Conservation (phyloP, 2,888 invertebrate species). For the Tachystola acroxantha region DNA sequence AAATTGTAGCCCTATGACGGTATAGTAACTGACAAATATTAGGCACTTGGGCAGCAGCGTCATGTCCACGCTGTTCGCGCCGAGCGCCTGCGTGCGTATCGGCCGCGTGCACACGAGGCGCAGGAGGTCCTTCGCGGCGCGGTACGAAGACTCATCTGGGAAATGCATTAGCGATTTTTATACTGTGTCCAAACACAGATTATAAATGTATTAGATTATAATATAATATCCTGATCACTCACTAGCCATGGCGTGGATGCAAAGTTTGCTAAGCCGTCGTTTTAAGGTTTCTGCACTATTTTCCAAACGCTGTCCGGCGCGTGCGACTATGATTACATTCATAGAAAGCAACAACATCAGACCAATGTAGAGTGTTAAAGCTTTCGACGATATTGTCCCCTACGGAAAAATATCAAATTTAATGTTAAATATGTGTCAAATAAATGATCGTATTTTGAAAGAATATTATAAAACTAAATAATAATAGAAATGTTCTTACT, state of each 20-base stretch:
- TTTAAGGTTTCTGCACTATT: conserved; percentile 22
- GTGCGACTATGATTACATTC: conserved; percentile 22
- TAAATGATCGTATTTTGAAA: too few species aligned
- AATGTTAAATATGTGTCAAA: too few species aligned
- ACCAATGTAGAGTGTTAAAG: background rate
- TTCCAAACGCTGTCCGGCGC: conserved; percentile 28
- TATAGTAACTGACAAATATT: conserved; percentile 38
- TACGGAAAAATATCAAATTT: too few species aligned
- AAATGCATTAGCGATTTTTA: too few species aligned
- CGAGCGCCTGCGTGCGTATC: conserved; percentile 28
- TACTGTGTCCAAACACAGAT: too few species aligned
- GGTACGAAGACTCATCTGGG: conserved; percentile 28
- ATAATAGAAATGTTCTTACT: too few species aligned
- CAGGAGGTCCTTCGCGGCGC: conserved; percentile 31
- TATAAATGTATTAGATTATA: too few species aligned
- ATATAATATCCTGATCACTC: too few species aligned
- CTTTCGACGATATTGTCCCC: background rate
- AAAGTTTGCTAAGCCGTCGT: conserved; percentile 25
- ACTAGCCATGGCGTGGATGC: background rate
- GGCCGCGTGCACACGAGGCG: conserved; percentile 29
- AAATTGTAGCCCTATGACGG: conserved; percentile 42
- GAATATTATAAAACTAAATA: too few species aligned
- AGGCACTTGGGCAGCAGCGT: conserved; percentile 34
- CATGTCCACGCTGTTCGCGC: conserved; percentile 37
- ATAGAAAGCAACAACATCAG: background rate